Evolutionary conservation across 2,797 vertebrate genomes (phyloP).

Genomic region (Okamejei kenojei): DNA sequence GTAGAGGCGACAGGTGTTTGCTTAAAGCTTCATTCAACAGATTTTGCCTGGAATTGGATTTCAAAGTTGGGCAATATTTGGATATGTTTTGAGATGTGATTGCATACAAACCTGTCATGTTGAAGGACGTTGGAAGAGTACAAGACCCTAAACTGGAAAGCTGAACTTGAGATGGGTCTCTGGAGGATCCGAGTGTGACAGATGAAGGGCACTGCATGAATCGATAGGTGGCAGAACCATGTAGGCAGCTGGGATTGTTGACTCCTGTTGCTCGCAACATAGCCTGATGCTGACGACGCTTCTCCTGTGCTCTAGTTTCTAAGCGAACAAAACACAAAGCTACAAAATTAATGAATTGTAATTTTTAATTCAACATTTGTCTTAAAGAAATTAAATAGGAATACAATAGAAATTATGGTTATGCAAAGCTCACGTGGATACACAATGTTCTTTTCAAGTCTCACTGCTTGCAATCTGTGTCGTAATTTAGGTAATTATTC

Average conservation of each 20-base stretch:
- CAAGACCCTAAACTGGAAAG: conserved; percentile 56
- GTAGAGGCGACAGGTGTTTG: conserved; percentile 54
- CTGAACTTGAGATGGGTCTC: conserved; percentile 53
- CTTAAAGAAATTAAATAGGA: neutral
- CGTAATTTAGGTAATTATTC: neutral
- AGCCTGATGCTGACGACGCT: conserved; percentile 66
- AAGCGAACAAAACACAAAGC: conserved; percentile 51
- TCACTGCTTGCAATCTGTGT: neutral
- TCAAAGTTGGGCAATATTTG: conserved; percentile 59
- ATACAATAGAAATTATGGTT: neutral
- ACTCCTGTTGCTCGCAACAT: conserved; percentile 56
- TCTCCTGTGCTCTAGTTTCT: conserved; percentile 74
- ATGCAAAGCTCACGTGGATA: neutral
- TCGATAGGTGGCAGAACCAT: conserved; percentile 49
- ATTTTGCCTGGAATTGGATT: conserved; percentile 51
- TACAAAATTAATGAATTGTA: conserved; percentile 23
- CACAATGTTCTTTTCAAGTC: neutral
- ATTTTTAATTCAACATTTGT: neutral
- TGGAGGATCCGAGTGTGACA: conserved; percentile 51
- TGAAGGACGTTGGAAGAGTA: conserved; percentile 65
- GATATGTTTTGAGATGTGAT: conserved; percentile 57
- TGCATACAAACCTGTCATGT: conserved; percentile 75
- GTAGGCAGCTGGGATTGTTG: conserved; percentile 58
- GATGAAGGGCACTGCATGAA: conserved; percentile 48
- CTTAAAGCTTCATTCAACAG: conserved; percentile 45